Evolutionary conservation across 2,888 invertebrate species (phyloP).

Genomic region (Cinara cedri): DNA sequence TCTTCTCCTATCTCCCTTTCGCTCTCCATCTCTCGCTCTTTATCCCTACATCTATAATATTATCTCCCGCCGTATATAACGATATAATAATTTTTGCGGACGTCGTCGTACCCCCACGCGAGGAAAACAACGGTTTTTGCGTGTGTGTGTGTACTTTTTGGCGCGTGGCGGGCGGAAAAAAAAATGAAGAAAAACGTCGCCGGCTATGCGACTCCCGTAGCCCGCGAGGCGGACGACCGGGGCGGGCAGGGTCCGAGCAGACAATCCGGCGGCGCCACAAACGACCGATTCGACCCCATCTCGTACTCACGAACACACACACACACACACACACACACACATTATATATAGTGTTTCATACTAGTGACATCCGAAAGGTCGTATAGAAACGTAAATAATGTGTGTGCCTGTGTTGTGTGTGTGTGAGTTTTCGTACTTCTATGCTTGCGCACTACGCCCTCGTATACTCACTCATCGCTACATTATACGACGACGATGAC

Average conservation of each 20-base stretch:
- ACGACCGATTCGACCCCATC: conserved; percentile 27
- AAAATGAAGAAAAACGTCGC: neutral
- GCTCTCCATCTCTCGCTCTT: too few species aligned
- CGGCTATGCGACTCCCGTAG: neutral
- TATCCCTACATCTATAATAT: too few species aligned
- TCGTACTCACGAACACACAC: neutral
- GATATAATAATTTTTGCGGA: conserved; percentile 10
- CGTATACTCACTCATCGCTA: too few species aligned
- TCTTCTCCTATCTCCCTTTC: too few species aligned
- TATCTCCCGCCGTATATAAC: too few species aligned
- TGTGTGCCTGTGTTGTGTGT: too few species aligned
- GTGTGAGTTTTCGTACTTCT: neutral
- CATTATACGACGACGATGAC: too few species aligned
- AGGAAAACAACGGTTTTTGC: neutral
- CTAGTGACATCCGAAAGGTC: conserved; percentile 30
- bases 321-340: too few species aligned
- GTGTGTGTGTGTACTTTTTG: too few species aligned
- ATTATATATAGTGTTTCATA: conserved; percentile 12
- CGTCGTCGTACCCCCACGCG: neutral
- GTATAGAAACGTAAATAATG: neutral
- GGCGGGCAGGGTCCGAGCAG: conserved; percentile 46
- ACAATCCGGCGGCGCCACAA: conserved; percentile 53
- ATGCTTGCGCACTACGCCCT: too few species aligned
- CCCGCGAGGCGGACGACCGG: neutral
- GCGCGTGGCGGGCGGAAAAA: neutral